Evolutionary conservation across 2,797 vertebrate species (phyloP).

Genomic region (Syngnathus rostellatus): DNA sequence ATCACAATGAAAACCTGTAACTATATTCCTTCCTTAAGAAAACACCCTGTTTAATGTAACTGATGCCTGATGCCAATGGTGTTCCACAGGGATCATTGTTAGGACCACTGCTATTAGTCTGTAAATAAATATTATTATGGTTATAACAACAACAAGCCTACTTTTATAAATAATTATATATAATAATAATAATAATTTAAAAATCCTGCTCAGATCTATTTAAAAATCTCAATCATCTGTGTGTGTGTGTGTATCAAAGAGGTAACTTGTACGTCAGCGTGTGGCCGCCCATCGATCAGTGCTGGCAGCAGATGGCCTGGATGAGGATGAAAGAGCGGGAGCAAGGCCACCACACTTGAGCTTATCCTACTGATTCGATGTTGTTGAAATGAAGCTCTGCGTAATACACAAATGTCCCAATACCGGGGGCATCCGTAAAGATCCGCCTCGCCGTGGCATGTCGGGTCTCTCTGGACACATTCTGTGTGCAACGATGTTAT

Average conservation of each 20-base stretch:
- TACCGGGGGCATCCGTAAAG: constrained; percentile 30
- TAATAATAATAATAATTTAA: no score
- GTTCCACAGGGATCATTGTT: background rate
- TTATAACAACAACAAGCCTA: background rate
- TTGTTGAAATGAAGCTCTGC: constrained; percentile 44
- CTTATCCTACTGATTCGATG: constrained; percentile 46
- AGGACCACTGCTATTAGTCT: background rate
- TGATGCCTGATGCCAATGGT: background rate
- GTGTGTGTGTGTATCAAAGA: background rate
- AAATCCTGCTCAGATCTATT: background rate
- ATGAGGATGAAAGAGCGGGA: constrained; percentile 52
- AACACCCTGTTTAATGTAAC: background rate
- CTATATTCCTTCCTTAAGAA: no score
- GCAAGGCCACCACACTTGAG: constrained; percentile 26
- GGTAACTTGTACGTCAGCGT: background rate
- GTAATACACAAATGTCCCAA: constrained; percentile 68
- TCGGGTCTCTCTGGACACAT: background rate
- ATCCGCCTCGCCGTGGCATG: constrained; percentile 12
- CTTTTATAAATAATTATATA: background rate
- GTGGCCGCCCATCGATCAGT: background rate
- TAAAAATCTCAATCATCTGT: background rate
- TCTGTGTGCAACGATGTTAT: background rate
- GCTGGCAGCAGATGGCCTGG: constrained; percentile 54
- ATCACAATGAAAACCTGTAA: no score
- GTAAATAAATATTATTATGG: background rate